phyloP scores from a whole-genome alignment of 2,888 invertebrate species.

The Lepeophtheirus nordmannii region DNA sequence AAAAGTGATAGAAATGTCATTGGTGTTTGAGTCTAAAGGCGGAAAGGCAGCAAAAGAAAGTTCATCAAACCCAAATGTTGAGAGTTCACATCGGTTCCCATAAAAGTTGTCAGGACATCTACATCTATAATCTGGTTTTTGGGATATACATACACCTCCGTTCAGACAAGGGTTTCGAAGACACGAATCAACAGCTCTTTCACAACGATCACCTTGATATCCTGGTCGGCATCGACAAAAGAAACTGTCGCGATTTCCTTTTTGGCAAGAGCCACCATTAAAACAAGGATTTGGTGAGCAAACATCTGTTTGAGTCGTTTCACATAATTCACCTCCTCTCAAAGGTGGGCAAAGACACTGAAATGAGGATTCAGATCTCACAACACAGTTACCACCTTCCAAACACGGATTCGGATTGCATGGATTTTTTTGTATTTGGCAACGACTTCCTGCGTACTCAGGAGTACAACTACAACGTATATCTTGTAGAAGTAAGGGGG shows the following conservation, averaged over 20 bases:
- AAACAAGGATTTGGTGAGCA: constrained; percentile 72
- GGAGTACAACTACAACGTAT: constrained; percentile 64
- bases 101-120: constrained; percentile 69
- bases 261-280: constrained; percentile 79
- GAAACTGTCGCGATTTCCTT: constrained; percentile 71
- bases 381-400: constrained; percentile 63
- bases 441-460: constrained; percentile 64
- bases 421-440: constrained; percentile 74
- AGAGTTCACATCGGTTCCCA: constrained; percentile 76
- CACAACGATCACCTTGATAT: constrained; percentile 77
- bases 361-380: constrained; percentile 59
- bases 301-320: constrained; percentile 63
- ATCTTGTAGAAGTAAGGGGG: constrained; percentile 60
- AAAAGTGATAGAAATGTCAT: constrained; percentile 76
- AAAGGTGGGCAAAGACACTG: constrained; percentile 61
- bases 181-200: constrained; percentile 67
- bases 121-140: constrained; percentile 63
- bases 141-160: constrained; percentile 69
- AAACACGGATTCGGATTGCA: constrained; percentile 77
- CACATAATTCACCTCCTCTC: constrained; percentile 66
- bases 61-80: constrained; percentile 73
- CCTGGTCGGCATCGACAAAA: constrained; percentile 82
- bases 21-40: constrained; percentile 66
- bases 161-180: constrained; percentile 80
- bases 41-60: constrained; percentile 78